A percentile compares a stretch with the other conserved stretches of the same genome.
Conservation (phyloP, 35 echinoderm and acorn worm species). For the Apostichopus japonicus region DNA sequence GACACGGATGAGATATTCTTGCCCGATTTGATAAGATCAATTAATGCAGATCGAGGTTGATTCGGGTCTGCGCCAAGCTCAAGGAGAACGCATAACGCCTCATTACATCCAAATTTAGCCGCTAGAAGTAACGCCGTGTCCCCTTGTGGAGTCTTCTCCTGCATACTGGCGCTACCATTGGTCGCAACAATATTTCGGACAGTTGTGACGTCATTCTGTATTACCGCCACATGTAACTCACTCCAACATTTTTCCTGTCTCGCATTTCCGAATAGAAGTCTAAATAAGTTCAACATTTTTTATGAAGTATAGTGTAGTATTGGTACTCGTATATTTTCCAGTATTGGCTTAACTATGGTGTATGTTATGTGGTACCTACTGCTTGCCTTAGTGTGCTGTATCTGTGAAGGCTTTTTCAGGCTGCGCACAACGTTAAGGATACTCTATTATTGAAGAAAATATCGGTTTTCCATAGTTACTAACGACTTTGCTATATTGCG, state of each 20-base stretch:
- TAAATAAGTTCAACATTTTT: background rate
- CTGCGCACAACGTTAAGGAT: too few species aligned
- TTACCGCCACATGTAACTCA: slow-evolving; percentile 15
- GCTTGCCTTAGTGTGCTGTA: too few species aligned
- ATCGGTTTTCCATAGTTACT: too few species aligned
- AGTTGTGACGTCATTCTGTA: slow-evolving; percentile 32
- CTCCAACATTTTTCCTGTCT: slow-evolving; percentile 14
- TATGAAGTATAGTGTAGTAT: too few species aligned
- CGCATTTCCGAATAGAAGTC: background rate
- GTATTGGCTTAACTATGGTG: too few species aligned
- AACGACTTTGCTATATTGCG: too few species aligned
- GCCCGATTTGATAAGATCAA: slow-evolving; percentile 28
- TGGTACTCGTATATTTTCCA: too few species aligned
- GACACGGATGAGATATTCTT: background rate
- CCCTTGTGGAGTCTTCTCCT: slow-evolving; percentile 8
- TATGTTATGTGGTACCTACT: too few species aligned
- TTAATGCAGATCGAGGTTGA: background rate
- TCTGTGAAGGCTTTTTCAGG: too few species aligned
- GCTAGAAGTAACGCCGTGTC: slow-evolving; percentile 28
- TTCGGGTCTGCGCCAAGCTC: background rate
- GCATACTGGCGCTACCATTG: background rate
- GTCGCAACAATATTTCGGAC: background rate
- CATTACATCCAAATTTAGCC: slow-evolving; percentile 19
- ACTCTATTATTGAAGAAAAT: too few species aligned
- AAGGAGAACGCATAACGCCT: background rate